Conservation (phyloP, 2,797 vertebrate genomes). For the Podargus strigoides region DNA sequence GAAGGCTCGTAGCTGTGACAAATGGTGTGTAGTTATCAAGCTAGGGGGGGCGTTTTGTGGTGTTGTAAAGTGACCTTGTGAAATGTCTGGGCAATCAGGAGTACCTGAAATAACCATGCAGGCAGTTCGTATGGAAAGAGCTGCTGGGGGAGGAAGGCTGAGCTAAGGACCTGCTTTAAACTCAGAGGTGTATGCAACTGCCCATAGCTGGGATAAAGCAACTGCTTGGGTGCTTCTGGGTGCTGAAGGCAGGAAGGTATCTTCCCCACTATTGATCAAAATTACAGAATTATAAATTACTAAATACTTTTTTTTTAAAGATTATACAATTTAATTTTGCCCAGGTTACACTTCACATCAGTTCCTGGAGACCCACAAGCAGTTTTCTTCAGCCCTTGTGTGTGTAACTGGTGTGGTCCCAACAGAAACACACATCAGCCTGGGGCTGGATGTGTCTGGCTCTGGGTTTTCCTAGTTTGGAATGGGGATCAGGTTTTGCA, state of each 20-base stretch:
- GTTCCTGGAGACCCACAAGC: neutral
- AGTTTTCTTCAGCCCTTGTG: neutral
- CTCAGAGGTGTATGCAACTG: neutral
- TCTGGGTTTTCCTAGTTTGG: neutral
- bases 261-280: neutral
- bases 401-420: neutral
- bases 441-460: neutral
- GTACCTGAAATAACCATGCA: neutral
- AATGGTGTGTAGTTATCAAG: neutral
- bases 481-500: neutral
- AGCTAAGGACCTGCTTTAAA: neutral
- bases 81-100: neutral
- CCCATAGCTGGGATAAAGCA: neutral
- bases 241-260: neutral
- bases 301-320: neutral
- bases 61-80: neutral
- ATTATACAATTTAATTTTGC: neutral
- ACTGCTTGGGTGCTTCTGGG: fast-evolving
- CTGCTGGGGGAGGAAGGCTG: neutral
- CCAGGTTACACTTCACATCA: neutral
- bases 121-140: fast-evolving
- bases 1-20: neutral
- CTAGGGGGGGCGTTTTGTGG: neutral
- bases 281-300: neutral
- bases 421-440: neutral